Evolutionary conservation across 2,888 invertebrate genomes (phyloP).

Genomic region (Scaptodrosophila latifasciaeformis): DNA sequence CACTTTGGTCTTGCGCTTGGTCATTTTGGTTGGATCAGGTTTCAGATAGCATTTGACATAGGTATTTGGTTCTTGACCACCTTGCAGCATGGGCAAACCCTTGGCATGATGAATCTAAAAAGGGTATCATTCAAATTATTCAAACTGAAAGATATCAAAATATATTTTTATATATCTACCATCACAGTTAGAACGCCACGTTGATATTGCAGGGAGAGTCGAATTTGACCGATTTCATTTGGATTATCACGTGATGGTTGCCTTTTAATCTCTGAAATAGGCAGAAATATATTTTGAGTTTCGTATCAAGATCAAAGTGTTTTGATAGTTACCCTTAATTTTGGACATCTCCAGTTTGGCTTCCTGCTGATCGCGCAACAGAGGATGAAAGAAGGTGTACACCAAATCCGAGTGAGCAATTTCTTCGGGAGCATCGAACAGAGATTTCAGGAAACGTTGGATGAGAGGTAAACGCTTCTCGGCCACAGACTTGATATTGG

Average conservation of each 20-base stretch:
- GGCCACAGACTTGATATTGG: slow-evolving; percentile 96
- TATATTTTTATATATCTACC: slow-evolving; percentile 75
- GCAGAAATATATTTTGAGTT: neutral
- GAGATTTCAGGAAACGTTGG: slow-evolving; percentile 88
- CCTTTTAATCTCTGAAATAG: slow-evolving; percentile 56
- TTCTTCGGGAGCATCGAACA: slow-evolving; percentile 92
- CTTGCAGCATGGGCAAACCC: slow-evolving; percentile 86
- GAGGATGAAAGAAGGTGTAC: slow-evolving; percentile 98
- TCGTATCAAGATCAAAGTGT: neutral
- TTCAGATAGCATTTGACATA: slow-evolving; percentile 94
- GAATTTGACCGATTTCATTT: slow-evolving; percentile 83
- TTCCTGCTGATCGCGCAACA: slow-evolving; percentile 94
- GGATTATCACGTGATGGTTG: slow-evolving; percentile 71
- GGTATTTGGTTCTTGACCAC: slow-evolving; percentile 89
- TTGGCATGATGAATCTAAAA: slow-evolving; percentile 86
- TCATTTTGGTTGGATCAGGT: slow-evolving; percentile 92
- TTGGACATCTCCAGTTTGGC: slow-evolving; percentile 86
- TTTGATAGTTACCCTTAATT: slow-evolving; percentile 80
- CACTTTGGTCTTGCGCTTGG: slow-evolving; percentile 97
- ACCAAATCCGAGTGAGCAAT: slow-evolving; percentile 97
- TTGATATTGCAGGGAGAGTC: slow-evolving; percentile 85
- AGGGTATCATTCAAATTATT: neutral
- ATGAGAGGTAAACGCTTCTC: slow-evolving; percentile 93
- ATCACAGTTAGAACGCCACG: slow-evolving; percentile 85
- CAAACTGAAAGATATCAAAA: neutral